phyloP scores from a whole-genome alignment of 1,140 invertebrate species.

The Vanessa atalanta region DNA sequence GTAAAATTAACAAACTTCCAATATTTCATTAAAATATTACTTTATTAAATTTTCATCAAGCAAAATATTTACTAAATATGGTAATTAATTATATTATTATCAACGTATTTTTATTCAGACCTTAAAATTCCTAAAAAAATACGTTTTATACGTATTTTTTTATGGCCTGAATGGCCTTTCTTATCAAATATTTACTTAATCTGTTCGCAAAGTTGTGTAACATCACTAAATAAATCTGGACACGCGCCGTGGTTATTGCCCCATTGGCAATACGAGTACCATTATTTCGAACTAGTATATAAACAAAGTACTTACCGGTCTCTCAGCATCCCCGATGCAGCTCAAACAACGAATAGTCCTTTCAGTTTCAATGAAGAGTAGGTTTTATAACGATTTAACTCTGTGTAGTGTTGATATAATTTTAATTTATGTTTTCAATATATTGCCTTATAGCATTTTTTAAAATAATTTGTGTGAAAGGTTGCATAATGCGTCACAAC shows the following conservation, averaged over 20 bases:
- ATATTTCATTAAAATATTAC: no score
- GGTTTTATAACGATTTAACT: neutral
- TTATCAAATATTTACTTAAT: neutral
- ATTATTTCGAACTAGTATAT: constrained; percentile 28
- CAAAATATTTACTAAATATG: no score
- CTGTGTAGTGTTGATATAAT: neutral
- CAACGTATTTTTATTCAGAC: no score
- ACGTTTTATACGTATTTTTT: no score
- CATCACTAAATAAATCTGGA: constrained; percentile 12
- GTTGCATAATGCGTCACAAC: neutral
- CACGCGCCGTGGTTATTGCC: constrained; percentile 17
- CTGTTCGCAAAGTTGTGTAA: neutral
- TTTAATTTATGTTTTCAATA: constrained; percentile 4
- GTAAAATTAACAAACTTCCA: no score
- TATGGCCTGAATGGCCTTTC: neutral
- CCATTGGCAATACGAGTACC: constrained; percentile 29
- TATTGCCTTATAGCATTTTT: neutral
- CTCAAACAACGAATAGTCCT: neutral
- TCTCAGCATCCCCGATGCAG: constrained; percentile 43
- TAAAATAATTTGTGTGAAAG: neutral
- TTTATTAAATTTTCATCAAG: no score
- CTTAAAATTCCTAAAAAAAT: no score
- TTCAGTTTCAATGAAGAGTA: neutral
- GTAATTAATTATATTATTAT: no score
- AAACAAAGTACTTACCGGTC: constrained; percentile 47